Evolutionary conservation across 2,797 vertebrate genomes (phyloP).

Genomic region (Anableps anableps): DNA sequence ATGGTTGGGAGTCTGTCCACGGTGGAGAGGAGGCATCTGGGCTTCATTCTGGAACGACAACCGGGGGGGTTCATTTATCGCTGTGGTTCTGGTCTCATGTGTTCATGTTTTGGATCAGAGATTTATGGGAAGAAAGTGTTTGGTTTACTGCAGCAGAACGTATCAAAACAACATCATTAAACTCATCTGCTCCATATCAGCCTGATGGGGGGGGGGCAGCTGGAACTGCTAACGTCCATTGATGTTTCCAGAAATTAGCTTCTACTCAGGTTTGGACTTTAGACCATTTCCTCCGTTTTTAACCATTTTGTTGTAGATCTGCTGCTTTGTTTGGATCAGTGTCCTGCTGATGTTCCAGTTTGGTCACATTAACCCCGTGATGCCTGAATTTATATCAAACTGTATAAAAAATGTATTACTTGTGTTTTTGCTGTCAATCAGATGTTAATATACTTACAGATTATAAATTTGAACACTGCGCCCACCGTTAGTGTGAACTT

Average conservation of each 20-base stretch:
- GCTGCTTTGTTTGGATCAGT: background rate
- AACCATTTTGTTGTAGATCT: background rate
- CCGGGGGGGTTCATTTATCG: background rate
- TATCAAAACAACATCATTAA: background rate
- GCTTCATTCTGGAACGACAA: constrained; percentile 72
- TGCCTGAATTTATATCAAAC: too few species aligned
- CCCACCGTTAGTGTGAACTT: too few species aligned
- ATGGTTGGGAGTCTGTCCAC: constrained; percentile 81
- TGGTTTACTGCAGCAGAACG: background rate
- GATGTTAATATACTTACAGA: too few species aligned
- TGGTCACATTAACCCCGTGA: background rate
- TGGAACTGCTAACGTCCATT: too few species aligned
- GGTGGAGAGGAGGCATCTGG: constrained; percentile 59
- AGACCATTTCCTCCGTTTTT: background rate
- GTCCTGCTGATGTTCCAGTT: too few species aligned
- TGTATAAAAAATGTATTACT: too few species aligned
- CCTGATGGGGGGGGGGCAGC: background rate
- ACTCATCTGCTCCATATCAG: background rate
- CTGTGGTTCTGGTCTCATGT: background rate
- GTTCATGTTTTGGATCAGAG: background rate
- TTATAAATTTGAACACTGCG: too few species aligned
- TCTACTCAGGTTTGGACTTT: background rate
- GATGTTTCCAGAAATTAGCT: background rate
- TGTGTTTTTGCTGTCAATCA: too few species aligned
- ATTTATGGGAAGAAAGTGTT: background rate